Conservation (phyloP, 2,888 invertebrate genomes). For the Euproctis similis region DNA sequence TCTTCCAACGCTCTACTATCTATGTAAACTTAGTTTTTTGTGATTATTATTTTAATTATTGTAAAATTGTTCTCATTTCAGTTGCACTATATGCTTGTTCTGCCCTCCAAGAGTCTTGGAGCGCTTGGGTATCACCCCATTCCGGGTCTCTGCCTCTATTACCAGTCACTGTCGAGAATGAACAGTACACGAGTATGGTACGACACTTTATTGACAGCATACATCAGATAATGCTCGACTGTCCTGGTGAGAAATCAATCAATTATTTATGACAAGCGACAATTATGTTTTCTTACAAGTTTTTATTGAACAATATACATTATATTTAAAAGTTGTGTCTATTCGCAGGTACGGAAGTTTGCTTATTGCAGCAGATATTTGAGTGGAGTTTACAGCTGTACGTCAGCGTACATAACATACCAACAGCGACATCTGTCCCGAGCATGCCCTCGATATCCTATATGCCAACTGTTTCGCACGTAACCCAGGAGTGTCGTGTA, state of each 20-base stretch:
- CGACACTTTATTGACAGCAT: slow-evolving; percentile 31
- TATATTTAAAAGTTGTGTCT: too few relatives aligned
- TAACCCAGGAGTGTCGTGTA: slow-evolving; percentile 28
- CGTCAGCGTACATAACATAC: slow-evolving; percentile 11
- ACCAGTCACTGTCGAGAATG: slow-evolving; percentile 12
- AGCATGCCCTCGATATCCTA: background rate
- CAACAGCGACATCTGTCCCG: slow-evolving; percentile 1
- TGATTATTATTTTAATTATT: too few relatives aligned
- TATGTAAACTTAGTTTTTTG: too few relatives aligned
- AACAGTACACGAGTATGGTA: slow-evolving; percentile 32
- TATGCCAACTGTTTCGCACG: background rate
- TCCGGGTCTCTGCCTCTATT: slow-evolving; percentile 31
- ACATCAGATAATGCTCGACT: slow-evolving; percentile 36
- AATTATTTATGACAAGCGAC: too few relatives aligned
- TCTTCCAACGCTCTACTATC: too few relatives aligned
- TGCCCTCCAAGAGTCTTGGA: slow-evolving; percentile 41
- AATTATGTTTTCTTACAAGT: too few relatives aligned
- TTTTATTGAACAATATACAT: too few relatives aligned
- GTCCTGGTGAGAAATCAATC: slow-evolving; percentile 40
- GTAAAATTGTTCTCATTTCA: too few relatives aligned
- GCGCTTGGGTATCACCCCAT: slow-evolving; percentile 45
- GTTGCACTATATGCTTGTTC: slow-evolving; percentile 46
- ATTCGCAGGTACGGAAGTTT: slow-evolving; percentile 31
- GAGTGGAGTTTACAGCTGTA: slow-evolving; percentile 38
- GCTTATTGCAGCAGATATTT: slow-evolving; percentile 42